These are phyloP conservation scores for Amblyteles armatorius DNA, from an alignment of 2,888 invertebrate genomes.

Conservation along the genomic window DNA sequence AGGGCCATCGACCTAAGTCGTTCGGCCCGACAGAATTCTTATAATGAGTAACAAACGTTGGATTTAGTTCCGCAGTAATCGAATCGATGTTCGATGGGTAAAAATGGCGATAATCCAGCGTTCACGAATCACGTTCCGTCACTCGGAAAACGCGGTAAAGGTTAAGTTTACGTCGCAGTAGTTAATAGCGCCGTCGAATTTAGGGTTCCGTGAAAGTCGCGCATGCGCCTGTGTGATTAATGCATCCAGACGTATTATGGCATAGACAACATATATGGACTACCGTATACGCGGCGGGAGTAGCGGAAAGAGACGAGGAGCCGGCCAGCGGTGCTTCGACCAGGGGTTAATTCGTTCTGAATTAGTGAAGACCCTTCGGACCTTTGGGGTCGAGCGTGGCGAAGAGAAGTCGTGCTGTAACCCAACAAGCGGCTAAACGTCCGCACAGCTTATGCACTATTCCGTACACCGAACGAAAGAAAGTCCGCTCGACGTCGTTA, in stretches of 20 bases:
- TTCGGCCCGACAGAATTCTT: no score
- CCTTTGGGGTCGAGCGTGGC: constrained; percentile 48
- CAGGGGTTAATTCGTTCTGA: constrained; percentile 73
- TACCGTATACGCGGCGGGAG: constrained; percentile 46
- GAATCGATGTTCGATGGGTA: not conserved
- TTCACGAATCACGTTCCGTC: constrained; percentile 7
- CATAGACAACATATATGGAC: not conserved
- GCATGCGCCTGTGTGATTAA: not conserved
- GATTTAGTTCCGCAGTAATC: not conserved
- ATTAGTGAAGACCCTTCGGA: constrained; percentile 70
- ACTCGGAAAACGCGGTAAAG: not conserved
- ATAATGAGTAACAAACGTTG: not conserved
- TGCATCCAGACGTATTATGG: not conserved
- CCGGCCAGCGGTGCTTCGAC: constrained; percentile 53
- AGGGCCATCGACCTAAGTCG: no score
- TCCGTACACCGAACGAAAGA: constrained; percentile 28
- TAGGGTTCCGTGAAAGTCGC: not conserved
- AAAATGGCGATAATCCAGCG: not conserved
- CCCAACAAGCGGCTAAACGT: constrained; percentile 17
- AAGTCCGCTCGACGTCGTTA: constrained; percentile 20
- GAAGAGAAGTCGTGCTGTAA: constrained; percentile 16
- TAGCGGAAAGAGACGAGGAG: constrained; percentile 71
- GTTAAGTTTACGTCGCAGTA: not conserved
- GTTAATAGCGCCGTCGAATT: constrained; percentile 42
- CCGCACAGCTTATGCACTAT: constrained; percentile 1